Base-by-base conservation (phyloP, 2,797 vertebrate species). In the Scomberomorus guttatus region DNA sequence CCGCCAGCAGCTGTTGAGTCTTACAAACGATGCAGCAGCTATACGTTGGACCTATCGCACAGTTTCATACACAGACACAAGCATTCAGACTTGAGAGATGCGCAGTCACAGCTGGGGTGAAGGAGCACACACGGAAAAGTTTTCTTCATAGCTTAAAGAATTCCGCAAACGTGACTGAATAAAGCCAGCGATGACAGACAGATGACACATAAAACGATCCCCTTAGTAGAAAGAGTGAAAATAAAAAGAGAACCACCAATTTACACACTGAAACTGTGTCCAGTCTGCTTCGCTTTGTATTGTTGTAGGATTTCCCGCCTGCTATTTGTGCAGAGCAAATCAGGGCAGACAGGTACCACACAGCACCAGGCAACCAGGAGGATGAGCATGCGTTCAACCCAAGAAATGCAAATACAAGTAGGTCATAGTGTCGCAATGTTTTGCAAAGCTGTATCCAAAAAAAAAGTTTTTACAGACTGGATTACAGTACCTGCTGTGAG, bases 401-500 rank as follows among this genome's bases (percentile, higher is more conserved):
- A 0, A 72, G 9, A 62, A 69, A 63, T 50, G 48, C 50, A 72
- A 82, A 71, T 25, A 50, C 22, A 77, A 1, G 24, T 2, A 57
- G 59, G 59, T 46, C 14, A 46, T 7, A 6, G 6, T 27, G 50
- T 67, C 27, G n/a, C 3, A 6, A 0, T 75, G 6, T 18, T 50
- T 42, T 13, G 1, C n/a, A 59, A 42, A 71, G 59, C 1, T 15
- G 3, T 5, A 57, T 56, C 5, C 71, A 4, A 10, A 25, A 55
- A 51, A 15, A 54, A 15, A 25, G 20, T 44, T 74, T n/a, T 4
- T 15, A 65, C 44, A 58, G 15, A 65, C 68, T 57, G 51, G 1
- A 15, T 52, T n/a, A 83, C 81, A 62, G 20, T 95, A 96, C 95
- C 95, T 95, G 94, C 84, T 44, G 87, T 86, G 59, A 95, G 87